Evolutionary conservation across 2,888 invertebrate genomes (phyloP).

Genomic region (Tineola bisselliella): DNA sequence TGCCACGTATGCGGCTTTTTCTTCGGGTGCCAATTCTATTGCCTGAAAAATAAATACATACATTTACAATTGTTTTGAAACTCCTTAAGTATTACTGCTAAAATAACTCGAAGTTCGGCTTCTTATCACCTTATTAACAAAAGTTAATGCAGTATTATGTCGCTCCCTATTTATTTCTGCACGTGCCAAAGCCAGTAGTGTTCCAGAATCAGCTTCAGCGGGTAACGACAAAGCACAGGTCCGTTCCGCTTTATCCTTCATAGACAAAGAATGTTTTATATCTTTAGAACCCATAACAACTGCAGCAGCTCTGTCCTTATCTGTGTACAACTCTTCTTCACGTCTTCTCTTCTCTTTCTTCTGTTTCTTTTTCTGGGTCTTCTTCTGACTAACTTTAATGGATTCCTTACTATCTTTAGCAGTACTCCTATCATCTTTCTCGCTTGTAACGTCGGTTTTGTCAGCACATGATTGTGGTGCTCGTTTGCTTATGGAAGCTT

Average conservation of each 20-base stretch:
- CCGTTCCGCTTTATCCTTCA: slow-evolving; percentile 82
- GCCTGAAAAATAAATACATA: slow-evolving; percentile 71
- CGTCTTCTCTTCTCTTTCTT: slow-evolving; percentile 48
- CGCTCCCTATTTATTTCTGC: slow-evolving; percentile 82
- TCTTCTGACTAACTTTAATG: slow-evolving; percentile 42
- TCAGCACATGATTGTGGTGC: slow-evolving; percentile 36
- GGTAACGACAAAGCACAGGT: slow-evolving; percentile 77
- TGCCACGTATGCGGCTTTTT: slow-evolving; percentile 86
- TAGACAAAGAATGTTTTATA: slow-evolving; percentile 84
- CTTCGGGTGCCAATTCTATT: slow-evolving; percentile 83
- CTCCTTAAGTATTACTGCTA: background rate
- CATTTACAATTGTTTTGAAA: background rate
- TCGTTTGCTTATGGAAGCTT: slow-evolving; percentile 54
- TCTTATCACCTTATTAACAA: slow-evolving; percentile 77
- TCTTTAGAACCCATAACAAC: slow-evolving; percentile 88
- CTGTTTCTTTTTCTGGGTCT: slow-evolving; percentile 38
- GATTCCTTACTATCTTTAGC: slow-evolving; percentile 42
- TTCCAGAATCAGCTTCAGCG: slow-evolving; percentile 80
- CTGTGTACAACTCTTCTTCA: slow-evolving; percentile 84
- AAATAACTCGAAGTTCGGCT: background rate
- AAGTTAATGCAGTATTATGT: slow-evolving; percentile 75
- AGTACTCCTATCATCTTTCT: slow-evolving; percentile 35
- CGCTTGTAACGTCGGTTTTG: slow-evolving; percentile 32
- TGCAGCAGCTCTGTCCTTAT: slow-evolving; percentile 90
- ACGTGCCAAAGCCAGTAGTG: slow-evolving; percentile 78